A percentile compares a stretch with the other conserved stretches of the same genome.
Evolutionary conservation across 2,113 vertebrate species (phyloP).

Genomic region (Clarias gariepinus): DNA sequence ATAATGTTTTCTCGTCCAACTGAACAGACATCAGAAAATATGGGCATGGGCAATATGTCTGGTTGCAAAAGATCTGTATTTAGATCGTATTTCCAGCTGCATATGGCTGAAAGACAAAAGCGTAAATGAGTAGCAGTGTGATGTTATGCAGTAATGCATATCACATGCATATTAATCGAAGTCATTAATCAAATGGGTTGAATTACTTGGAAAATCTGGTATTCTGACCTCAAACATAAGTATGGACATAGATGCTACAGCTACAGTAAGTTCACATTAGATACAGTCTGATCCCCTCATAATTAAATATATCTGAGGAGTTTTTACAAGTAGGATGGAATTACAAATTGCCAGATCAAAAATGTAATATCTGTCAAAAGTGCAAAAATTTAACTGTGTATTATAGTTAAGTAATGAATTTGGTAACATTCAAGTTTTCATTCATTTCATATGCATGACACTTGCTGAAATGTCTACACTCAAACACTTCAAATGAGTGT

Average conservation of each 20-base stretch:
- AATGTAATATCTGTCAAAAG: background rate
- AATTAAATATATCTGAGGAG: background rate
- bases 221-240: background rate
- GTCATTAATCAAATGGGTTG: background rate
- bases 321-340: background rate
- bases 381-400: background rate
- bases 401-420: background rate
- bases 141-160: background rate
- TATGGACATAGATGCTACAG: background rate
- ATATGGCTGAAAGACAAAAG: constrained; percentile 1
- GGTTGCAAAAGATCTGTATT: constrained; percentile 8
- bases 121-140: background rate
- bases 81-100: constrained; percentile 8
- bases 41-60: background rate
- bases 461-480: background rate
- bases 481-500: background rate
- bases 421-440: background rate
- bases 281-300: background rate
- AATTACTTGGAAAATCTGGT: background rate
- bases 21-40: background rate
- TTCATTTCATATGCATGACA: background rate
- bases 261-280: background rate
- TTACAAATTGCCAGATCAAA: background rate
- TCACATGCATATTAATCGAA: background rate
- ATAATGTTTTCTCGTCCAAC: background rate